Base-by-base conservation (phyloP, 2,888 invertebrate species). In the Drosophila histrio region DNA sequence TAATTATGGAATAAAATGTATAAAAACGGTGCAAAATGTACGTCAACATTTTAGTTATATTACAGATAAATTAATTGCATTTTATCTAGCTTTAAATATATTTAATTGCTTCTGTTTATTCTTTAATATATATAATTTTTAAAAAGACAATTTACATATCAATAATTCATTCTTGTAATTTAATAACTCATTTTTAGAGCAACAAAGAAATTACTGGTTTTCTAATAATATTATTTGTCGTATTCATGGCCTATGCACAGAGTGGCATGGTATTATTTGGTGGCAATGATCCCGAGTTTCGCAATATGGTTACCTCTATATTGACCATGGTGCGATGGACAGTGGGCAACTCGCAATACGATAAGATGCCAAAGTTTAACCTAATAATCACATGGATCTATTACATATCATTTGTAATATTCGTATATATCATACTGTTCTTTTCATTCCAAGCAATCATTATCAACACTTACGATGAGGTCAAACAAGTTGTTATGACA, bases 241-340 rank as follows among this genome's bases (percentile, higher is more conserved):
- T 81, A 0, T 21, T 77, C 6, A 17, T 64, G 46, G 74, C 85
- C 3, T 83, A 61, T 13, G 67, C 77, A 2, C 39, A 63, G 11
- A 57, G 77, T 5, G 70, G 79, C 28, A 26, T 67, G 11, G 8
- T 59, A 0, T 13, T 75, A 3, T 79, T 85, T 52, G 83, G 77
- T 5, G 36, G 24, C 15, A 3, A 30, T 1, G 47, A 67, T 13
- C n/a, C 19, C 0, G 49, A 58, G 4, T 83, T 75, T 44, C 9
- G 26, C 1, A 47, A n/a, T 24, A 50, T 67, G 21, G 6, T 38
- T 0, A 50, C 15, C 17, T 24, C 83, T 3, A 1, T 77, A 0
- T 8, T 75, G 2, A 60, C 72, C 11, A 56, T 84, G 24, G 17
- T 77, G 21, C 57, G 72, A 1, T 57, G 68, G 17, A 44, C 72